Base-by-base conservation (phyloP, 2,888 invertebrate species). In the Flexamia atlantica region DNA sequence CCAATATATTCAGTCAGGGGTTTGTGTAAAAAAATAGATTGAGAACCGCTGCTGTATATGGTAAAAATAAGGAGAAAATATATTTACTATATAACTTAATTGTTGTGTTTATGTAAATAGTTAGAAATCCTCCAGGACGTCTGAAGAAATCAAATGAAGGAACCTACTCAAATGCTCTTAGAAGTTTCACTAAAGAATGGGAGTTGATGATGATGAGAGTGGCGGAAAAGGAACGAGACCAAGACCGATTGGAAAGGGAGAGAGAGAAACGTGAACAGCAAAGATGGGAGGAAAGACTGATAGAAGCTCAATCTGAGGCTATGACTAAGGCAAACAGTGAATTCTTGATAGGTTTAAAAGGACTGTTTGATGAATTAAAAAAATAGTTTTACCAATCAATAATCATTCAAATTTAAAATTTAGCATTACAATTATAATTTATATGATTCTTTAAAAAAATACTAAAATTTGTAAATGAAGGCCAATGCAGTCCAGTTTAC, bases 331-430 rank as follows among this genome's bases (percentile, higher is more conserved):
- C 64, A 4, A 64, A 64, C 30, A 28, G 9, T 64, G 64, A 64
- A 12, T 64, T 64, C 14, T 28, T 64, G 14, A 17, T 17, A 28
- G 64, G 64, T 25, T 64, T 64, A 17, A 64, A 28, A 12, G 64
- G 64, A 30, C 17, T 64, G 30, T 64, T 64, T 64, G 64, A 64
- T 64, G 64, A 64, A 30, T 30, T 64, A 28, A 64, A 64, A 64
- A 64, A 64, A 12, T 30, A 64, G 28, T 28, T 14, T 4, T 25
- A 50, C 17, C 9, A 40, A 9, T 40, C 12, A 40, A 12, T 5
- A 40, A 40, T 40, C 12, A 40, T 40, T 40, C n/a, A n/a, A n/a
- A n/a, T n/a, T n/a, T n/a, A n/a, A n/a, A n/a, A n/a, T n/a, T n/a
- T n/a, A n/a, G n/a, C n/a, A n/a, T n/a, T n/a, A n/a, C n/a, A n/a